A percentile compares a stretch with the other conserved stretches of the same genome.
Conservation (phyloP, 1,140 invertebrate genomes). For the Calephelis nemesis region DNA sequence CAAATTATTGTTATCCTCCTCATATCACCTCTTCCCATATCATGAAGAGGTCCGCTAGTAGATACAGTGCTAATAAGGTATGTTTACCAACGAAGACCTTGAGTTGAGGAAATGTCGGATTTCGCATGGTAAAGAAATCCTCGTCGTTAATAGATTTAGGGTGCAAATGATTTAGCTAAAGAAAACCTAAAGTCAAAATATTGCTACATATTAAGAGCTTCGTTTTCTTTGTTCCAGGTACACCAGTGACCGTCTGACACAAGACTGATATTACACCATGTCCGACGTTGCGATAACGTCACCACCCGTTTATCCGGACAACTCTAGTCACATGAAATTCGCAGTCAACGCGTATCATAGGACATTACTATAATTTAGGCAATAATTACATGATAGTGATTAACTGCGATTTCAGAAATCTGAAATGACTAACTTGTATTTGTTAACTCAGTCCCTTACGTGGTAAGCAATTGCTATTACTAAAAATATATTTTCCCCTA, state of each 20-base stretch:
- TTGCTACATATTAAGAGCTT: background rate
- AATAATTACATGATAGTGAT: slow-evolving; percentile 45
- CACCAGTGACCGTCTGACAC: slow-evolving; percentile 17
- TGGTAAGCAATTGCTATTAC: too few species aligned
- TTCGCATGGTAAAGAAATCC: too few species aligned
- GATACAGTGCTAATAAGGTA: too few species aligned
- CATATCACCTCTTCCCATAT: too few species aligned
- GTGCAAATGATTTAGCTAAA: too few species aligned
- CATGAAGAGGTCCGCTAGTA: too few species aligned
- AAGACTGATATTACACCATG: slow-evolving; percentile 20
- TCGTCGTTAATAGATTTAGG: too few species aligned
- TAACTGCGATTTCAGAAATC: slow-evolving; percentile 47
- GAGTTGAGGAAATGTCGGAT: too few species aligned
- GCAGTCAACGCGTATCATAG: slow-evolving; percentile 56
- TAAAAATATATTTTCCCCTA: too few species aligned
- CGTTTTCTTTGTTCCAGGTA: slow-evolving; percentile 20
- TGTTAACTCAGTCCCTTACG: too few species aligned
- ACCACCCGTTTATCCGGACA: slow-evolving; percentile 23
- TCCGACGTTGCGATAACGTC: slow-evolving; percentile 1
- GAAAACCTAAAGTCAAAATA: background rate
- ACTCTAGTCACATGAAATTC: slow-evolving; percentile 43
- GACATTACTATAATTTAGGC: slow-evolving; percentile 24
- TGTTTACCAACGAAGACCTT: too few species aligned
- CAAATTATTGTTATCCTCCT: too few species aligned
- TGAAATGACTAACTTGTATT: background rate